Percentiles rank a stretch among this genome's conserved stretches.
phyloP scores from a whole-genome alignment of 2,888 invertebrate genomes.

The Sinopyrophorus schimmeli region DNA sequence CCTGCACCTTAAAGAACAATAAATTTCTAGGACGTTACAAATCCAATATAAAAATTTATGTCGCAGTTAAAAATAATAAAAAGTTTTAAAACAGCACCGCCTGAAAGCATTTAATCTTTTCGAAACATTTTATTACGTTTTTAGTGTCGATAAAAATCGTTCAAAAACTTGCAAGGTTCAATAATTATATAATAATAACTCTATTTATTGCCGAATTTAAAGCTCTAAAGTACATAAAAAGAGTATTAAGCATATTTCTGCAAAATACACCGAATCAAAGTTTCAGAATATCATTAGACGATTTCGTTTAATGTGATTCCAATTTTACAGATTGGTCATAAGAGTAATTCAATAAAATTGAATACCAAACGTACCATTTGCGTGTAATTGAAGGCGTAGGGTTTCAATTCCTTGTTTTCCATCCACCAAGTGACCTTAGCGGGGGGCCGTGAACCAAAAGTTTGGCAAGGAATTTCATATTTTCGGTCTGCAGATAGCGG shows the following conservation, averaged over 20 bases:
- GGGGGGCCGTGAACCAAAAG: constrained; percentile 82
- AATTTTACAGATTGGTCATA: too few species aligned
- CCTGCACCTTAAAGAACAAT: constrained; percentile 55
- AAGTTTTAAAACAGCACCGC: constrained; percentile 22
- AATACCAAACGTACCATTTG: constrained; percentile 57
- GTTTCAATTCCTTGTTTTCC: constrained; percentile 66
- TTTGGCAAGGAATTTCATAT: constrained; percentile 81
- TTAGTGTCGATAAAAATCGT: constrained; percentile 8
- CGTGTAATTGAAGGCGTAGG: constrained; percentile 55
- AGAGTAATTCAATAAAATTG: too few species aligned
- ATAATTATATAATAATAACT: constrained; percentile 2
- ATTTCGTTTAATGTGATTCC: too few species aligned
- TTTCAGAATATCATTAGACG: too few species aligned
- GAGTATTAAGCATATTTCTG: too few species aligned
- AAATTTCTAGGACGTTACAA: constrained; percentile 21
- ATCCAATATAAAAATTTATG: constrained; percentile 29
- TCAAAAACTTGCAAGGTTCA: constrained; percentile 1
- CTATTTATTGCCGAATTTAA: too few species aligned
- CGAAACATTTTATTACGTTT: constrained; percentile 12
- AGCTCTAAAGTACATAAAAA: too few species aligned
- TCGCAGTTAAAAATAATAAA: constrained; percentile 31
- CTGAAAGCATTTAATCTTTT: constrained; percentile 13
- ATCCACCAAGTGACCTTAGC: constrained; percentile 87
- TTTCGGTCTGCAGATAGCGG: constrained; percentile 82
- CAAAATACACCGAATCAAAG: too few species aligned